Base-by-base conservation (phyloP, 2,113 vertebrate species). In the Lasiurus borealis region DNA sequence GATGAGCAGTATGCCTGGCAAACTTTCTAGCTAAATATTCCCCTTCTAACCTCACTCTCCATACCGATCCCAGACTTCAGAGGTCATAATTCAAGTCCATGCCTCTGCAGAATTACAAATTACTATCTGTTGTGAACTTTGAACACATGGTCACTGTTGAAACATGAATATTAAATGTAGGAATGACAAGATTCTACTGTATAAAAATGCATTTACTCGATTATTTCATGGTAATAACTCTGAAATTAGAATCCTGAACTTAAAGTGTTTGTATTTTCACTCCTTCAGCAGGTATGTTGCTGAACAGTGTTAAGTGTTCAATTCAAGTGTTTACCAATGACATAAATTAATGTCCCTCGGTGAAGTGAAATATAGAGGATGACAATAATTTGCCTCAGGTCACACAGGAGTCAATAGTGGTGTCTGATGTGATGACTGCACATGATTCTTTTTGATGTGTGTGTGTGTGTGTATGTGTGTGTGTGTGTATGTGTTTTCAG, bases 191-290 rank as follows among this genome's bases (percentile, higher is more conserved):
- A 2, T 80, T 83, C 15, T 36, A 11, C 8, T 75, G 7, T 76
- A 8, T 57, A 69, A 64, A 73, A 64, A 54, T 88, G 25, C 5
- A 93, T 21, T 85, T 73, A 85, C 14, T 88, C 34, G 64, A 9
- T 83, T 25, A 93, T 6, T 76, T 71, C 44, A 73, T 46, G 23
- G 4, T 15, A 81, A 84, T 81, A n/a, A 64, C 86, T 40, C 54
- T 84, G 48, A 89, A 85, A 69, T 90, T 77, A 78, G 57, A 88
- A 62, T 62, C 12, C 76, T 62, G 29, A 78, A 78, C 40, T 84
- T 76, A 77, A 76, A 88, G 71, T 71, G 18, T 52, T 66, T 93
- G 94, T 80, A 19, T 91, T 82, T 88, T 93, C 36, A 54, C 19
- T 18, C 83, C 40, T 40, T 68, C 52, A 31, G 7, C 13, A 84